Evolutionary conservation across 2,888 invertebrate species (phyloP).

Genomic region (Cyclophora albipunctata): DNA sequence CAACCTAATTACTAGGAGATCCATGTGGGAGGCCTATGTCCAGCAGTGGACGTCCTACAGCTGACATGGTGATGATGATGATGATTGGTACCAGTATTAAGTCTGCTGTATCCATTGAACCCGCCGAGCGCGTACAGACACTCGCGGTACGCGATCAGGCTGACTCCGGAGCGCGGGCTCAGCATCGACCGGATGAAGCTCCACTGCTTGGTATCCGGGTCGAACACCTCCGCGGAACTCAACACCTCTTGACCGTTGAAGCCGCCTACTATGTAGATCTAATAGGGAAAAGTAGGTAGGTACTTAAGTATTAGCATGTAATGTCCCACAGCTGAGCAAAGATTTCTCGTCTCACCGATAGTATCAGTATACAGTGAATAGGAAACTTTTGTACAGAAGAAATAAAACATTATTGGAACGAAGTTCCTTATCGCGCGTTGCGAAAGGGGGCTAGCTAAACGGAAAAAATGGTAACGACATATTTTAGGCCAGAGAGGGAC

Average conservation of each 20-base stretch:
- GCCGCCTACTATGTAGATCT: slow-evolving; percentile 86
- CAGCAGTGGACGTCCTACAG: no score
- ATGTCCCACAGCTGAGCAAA: no score
- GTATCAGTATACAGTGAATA: background rate
- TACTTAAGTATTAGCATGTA: background rate
- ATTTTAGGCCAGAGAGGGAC: no score
- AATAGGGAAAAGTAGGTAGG: slow-evolving; percentile 1
- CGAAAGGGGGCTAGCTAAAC: no score
- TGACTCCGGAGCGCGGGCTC: slow-evolving; percentile 84
- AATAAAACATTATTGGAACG: no score
- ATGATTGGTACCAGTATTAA: slow-evolving; percentile 73
- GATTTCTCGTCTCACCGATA: no score
- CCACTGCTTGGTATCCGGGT: slow-evolving; percentile 82
- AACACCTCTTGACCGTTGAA: slow-evolving; percentile 87
- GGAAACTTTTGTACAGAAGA: no score
- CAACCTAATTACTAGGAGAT: no score
- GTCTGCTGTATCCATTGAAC: slow-evolving; percentile 82
- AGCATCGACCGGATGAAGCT: slow-evolving; percentile 81
- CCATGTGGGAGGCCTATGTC: no score
- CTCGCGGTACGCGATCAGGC: slow-evolving; percentile 79
- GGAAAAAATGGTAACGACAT: no score
- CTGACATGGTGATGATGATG: no score
- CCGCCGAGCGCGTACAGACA: slow-evolving; percentile 87
- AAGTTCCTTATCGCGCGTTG: no score
- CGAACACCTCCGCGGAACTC: slow-evolving; percentile 84